Evolutionary conservation across 2,888 invertebrate genomes (phyloP), one percentile per base, ranked within the genome.

Genomic region (Drosophila anceps): DNA sequence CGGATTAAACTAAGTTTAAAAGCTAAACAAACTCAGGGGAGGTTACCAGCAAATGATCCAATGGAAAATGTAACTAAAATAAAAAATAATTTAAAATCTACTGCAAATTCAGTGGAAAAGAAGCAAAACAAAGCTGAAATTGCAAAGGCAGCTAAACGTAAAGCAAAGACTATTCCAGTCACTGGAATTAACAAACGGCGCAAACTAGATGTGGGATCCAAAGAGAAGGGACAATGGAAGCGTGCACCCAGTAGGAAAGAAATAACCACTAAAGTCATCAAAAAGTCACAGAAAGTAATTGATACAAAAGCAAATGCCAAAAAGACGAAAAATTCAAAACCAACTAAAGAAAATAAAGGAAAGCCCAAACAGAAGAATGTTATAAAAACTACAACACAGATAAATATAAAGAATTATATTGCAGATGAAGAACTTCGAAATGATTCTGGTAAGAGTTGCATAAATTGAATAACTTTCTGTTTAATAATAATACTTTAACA

Each of bases 141-240:
- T 27, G 2, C n/a, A 37, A 67, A 31, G 2, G 13, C 24, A 24
- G 15, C 6, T 0, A 67, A 67, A n/a, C 43, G 67, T 5, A 69
- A 53, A 20, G 10, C n/a, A 20, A 31, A 20, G 1, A 3, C 8
- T 9, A 15, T 4, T 20, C 10, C 10, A 27, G 15, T 1, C 12
- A 57, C 57, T 1, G n/a, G 12, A 29, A 18, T 24, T 51, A 7
- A 24, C 2, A 68, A 68, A 15, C 35, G 12, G 3, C 1, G 29
- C 1, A 51, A 51, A 51, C 12, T 51, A 0, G 51, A 57, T 2
- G n/a, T 10, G 0, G 4, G 8, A 13, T 27, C 18, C 12, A 50
- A 29, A 0, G 8, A 13, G 31, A 10, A 35, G 8, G 15, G 0
- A 2, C 57, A 15, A 10, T 6, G 4, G 1, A 20, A 43, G 15